These are phyloP conservation scores for Magallana nippona DNA, from an alignment of 2,888 invertebrate genomes.

Conservation along the genomic window DNA sequence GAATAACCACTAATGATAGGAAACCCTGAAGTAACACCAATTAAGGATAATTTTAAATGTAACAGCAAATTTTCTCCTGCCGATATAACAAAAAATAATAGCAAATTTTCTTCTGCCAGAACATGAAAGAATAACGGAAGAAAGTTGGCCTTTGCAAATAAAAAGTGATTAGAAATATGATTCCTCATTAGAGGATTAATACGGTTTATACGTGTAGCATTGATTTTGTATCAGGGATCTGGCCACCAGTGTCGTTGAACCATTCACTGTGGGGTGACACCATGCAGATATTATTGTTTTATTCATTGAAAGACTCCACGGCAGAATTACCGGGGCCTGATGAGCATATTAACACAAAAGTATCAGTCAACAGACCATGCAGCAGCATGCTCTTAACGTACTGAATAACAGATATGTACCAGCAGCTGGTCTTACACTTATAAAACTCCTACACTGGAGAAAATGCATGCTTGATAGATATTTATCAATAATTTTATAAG, in stretches of 20 bases:
- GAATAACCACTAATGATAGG: too few species aligned
- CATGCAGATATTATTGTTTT: not conserved
- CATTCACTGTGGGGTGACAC: not conserved
- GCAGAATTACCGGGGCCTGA: not conserved
- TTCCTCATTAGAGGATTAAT: constrained; percentile 31
- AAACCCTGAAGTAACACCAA: too few species aligned
- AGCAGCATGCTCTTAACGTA: not conserved
- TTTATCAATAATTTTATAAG: too few species aligned
- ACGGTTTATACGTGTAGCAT: not conserved
- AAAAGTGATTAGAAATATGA: constrained; percentile 7
- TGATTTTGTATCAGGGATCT: constrained; percentile 10
- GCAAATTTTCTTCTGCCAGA: not conserved
- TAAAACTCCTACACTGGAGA: too few species aligned
- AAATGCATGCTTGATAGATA: too few species aligned
- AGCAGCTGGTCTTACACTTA: too few species aligned
- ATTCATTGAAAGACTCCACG: not conserved
- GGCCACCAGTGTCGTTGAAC: constrained; percentile 15
- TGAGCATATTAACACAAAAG: not conserved
- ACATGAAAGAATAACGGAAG: not conserved
- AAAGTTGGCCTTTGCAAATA: not conserved
- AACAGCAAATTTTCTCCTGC: too few species aligned
- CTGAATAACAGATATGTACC: not conserved
- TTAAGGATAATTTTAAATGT: too few species aligned
- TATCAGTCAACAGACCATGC: not conserved
- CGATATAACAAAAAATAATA: not conserved